Evolutionary conservation across 2,113 vertebrate species (phyloP).

Genomic region (Microtus richardsoni): DNA sequence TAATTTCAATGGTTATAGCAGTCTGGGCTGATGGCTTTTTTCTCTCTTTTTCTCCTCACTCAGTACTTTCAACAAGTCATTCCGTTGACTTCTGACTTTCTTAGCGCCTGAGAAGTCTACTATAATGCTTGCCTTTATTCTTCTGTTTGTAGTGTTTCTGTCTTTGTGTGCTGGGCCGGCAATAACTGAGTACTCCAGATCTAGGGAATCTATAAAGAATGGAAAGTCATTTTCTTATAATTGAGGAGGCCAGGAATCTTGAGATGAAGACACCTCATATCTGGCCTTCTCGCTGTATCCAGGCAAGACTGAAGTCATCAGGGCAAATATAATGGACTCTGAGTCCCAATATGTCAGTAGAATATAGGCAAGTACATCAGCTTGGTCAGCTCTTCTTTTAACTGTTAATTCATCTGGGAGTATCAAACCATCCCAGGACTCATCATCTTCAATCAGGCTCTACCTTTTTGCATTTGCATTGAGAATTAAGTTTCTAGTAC

Average conservation of each 20-base stretch:
- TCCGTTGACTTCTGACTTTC: slow-evolving; percentile 14
- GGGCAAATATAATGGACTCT: not conserved
- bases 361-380: not conserved
- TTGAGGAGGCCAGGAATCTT: not conserved
- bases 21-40: not conserved
- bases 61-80: not conserved
- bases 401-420: not conserved
- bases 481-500: not conserved
- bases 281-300: not conserved
- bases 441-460: not conserved
- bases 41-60: not conserved
- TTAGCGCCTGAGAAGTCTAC: not conserved
- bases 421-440: not conserved
- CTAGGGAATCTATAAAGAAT: not conserved
- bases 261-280: not conserved
- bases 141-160: not conserved
- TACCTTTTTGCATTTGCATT: not conserved
- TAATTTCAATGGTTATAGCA: slow-evolving; percentile 50
- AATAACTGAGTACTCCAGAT: not conserved
- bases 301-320: not conserved
- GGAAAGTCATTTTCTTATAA: not conserved
- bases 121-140: not conserved
- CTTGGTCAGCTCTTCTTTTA: not conserved
- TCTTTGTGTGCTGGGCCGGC: not conserved
- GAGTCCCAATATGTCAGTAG: not conserved